Percentiles rank a stretch among this genome's conserved stretches.
phyloP scores from a whole-genome alignment of 2,797 vertebrate species.

The Sphenopsis melanotis region DNA sequence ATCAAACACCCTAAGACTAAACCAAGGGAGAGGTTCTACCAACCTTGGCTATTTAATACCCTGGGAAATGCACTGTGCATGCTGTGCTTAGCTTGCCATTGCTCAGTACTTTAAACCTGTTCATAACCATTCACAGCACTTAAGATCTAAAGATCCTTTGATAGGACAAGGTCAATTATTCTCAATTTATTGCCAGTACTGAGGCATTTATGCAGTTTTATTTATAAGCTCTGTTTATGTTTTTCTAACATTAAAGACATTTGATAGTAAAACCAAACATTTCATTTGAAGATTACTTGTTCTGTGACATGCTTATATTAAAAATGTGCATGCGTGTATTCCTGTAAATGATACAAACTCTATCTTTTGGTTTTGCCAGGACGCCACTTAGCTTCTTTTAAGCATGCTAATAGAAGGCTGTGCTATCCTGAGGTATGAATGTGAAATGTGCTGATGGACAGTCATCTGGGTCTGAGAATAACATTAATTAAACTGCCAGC shows the following conservation, averaged over 20 bases:
- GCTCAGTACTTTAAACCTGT: constrained; percentile 40
- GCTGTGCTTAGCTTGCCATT: constrained; percentile 34
- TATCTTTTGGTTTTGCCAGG: not conserved
- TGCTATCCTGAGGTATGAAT: not conserved
- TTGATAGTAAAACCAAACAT: constrained; percentile 35
- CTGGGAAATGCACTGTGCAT: constrained; percentile 22
- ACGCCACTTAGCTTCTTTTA: not conserved
- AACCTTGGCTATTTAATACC: not conserved
- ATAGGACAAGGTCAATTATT: constrained; percentile 73
- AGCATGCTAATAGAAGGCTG: not conserved
- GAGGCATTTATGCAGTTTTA: constrained; percentile 64
- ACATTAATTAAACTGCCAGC: not conserved
- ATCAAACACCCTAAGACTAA: constrained; percentile 1
- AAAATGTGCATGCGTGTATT: not conserved
- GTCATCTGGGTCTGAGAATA: not conserved
- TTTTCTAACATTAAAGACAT: constrained; percentile 52
- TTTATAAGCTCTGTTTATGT: constrained; percentile 58
- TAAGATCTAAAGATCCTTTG: constrained; percentile 67
- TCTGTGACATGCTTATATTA: constrained; percentile 25
- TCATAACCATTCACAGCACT: constrained; percentile 54
- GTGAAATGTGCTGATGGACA: not conserved
- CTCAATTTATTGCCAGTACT: constrained; percentile 60
- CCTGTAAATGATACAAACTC: not conserved
- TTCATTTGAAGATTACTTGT: constrained; percentile 50
- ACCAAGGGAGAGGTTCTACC: not conserved